Base-by-base conservation (phyloP, 1,140 invertebrate species). In the Phymorhynchus buccinoides region DNA sequence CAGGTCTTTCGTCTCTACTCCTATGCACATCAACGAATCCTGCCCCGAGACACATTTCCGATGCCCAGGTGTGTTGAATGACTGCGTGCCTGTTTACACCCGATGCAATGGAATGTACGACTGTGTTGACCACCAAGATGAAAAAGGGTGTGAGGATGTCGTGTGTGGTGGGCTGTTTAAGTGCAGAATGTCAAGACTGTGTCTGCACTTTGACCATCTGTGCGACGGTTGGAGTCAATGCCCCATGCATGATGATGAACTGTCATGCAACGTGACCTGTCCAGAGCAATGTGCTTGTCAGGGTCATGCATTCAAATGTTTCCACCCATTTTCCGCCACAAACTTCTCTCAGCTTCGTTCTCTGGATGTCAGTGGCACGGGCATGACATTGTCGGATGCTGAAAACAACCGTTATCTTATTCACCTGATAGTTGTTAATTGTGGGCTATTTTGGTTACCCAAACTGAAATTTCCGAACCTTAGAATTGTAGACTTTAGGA, bases 241-340 rank as follows among this genome's bases (percentile, higher is more conserved):
- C 78, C 85, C 81, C 44, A 48, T 82, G 41, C 48, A 66, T 66
- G 84, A 85, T 30, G 79, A 87, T 48, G 84, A 86, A 37, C 35
- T 52, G 62, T 77, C 83, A 16, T 87, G 81, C 73, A 32, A 84
- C 16, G 1, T 77, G 75, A 4, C 1, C 14, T 77, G 75, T 22
- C 75, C 75, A 92, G 88, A 41, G 91, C 66, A 35, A n/a, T 87
- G 84, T 48, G 35, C 39, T 2, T 87, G 80, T 66, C 30, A 32
- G 41, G 80, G 62, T 52, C 52, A 44, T 35, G 35, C 78, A 7
- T 44, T 84, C n/a, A 35, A n/a, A 0, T 85, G 84, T n/a, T 7
- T 44, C 7, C 41, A 71, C n/a, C 32, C 62, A 18, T 66, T 84
- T 42, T 32, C n/a, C 3, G 35, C 44, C 12, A 52, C n/a, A 9